Evolutionary conservation across 2,797 vertebrate species (phyloP).

Genomic region (Trachurus trachurus): DNA sequence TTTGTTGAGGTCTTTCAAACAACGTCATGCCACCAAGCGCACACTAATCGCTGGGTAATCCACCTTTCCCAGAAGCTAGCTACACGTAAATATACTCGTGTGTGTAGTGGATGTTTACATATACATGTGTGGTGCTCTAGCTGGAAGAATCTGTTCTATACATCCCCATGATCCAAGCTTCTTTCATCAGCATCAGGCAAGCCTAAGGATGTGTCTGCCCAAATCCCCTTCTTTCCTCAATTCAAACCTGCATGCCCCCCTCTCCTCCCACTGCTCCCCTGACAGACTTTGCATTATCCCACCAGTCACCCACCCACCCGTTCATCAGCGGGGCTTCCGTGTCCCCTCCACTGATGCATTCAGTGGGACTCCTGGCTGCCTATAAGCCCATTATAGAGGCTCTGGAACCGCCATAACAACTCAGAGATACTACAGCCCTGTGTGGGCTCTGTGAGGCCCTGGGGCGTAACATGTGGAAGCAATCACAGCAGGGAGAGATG

Average conservation of each 20-base stretch:
- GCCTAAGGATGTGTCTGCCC: conserved; percentile 50
- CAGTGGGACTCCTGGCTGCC: conserved; percentile 43
- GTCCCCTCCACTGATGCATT: conserved; percentile 43
- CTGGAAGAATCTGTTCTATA: conserved; percentile 51
- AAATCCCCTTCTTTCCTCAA: conserved; percentile 45
- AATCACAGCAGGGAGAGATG: conserved; percentile 65
- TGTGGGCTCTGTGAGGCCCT: conserved; percentile 41
- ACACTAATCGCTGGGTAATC: conserved; percentile 34
- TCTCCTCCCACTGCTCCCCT: conserved; percentile 16
- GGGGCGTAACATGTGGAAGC: conserved; percentile 72
- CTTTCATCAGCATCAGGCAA: conserved; percentile 62
- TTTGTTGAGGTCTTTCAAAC: conserved; percentile 32
- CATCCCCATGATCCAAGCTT: conserved; percentile 59
- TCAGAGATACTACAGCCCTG: conserved; percentile 50
- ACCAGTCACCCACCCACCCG: conserved; percentile 28
- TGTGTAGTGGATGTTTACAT: conserved; percentile 48
- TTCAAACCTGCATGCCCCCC: conserved; percentile 10
- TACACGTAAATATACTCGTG: conserved; percentile 37
- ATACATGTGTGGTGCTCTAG: conserved; percentile 27
- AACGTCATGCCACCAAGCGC: conserved; percentile 34
- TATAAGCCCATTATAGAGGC: conserved; percentile 53
- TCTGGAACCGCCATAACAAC: conserved; percentile 40
- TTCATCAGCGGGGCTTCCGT: conserved; percentile 61
- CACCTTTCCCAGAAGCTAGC: conserved; percentile 32
- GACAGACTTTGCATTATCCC: conserved; percentile 47